A percentile compares a stretch with the other conserved stretches of the same genome.
Evolutionary conservation across 30 jellyfish, hydroid and myxozoan genomes (phyloP).

Genomic region (Hydra vulgaris): DNA sequence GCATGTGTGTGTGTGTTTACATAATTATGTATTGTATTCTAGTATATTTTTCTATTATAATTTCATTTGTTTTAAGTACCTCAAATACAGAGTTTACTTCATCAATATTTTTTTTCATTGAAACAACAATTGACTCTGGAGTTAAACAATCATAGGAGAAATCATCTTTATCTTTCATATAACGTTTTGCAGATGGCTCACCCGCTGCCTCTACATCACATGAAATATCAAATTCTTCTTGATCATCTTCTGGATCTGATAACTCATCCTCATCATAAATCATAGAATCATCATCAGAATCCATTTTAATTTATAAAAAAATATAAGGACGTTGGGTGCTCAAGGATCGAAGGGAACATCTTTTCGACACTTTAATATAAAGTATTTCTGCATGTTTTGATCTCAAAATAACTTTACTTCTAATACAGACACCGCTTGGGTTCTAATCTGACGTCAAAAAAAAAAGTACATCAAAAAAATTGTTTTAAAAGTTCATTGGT

Average conservation of each 20-base stretch:
- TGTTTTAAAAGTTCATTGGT: not conserved
- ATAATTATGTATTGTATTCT: too few relatives aligned
- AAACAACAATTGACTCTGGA: conserved; percentile 83
- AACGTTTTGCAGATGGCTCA: conserved; percentile 79
- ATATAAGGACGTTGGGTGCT: not conserved
- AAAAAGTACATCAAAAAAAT: not conserved
- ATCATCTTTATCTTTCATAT: conserved; percentile 65
- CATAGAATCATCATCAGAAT: conserved; percentile 83
- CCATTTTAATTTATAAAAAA: conserved; percentile 28
- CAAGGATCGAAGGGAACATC: not conserved
- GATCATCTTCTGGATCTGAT: conserved; percentile 55
- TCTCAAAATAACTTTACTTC: not conserved
- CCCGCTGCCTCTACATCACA: conserved; percentile 70
- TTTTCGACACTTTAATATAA: not conserved
- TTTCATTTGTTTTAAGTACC: conserved; percentile 37
- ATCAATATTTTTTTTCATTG: conserved; percentile 81
- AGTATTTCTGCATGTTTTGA: not conserved
- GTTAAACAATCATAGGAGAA: conserved; percentile 83
- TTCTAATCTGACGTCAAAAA: not conserved
- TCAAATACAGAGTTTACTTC: conserved; percentile 89
- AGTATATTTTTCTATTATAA: too few relatives aligned
- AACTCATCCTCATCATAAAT: conserved; percentile 75
- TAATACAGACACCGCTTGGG: not conserved
- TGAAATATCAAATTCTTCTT: conserved; percentile 61
- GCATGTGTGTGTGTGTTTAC: too few relatives aligned